Base-by-base conservation (phyloP, 2,888 invertebrate species). In the Eupithecia vulgata region DNA sequence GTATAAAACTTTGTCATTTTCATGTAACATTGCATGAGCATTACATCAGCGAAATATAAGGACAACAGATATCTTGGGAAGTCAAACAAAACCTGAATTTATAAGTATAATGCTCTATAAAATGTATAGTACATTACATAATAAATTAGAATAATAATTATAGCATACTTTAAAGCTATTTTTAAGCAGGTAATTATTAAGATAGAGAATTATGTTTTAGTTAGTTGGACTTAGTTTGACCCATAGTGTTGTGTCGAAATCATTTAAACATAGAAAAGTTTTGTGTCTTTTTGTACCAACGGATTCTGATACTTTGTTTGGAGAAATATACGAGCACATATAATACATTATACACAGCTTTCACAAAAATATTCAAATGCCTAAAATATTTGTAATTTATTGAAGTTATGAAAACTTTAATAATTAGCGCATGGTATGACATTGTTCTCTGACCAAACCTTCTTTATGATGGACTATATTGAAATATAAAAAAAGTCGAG, bases 31-130 rank as follows among this genome's bases (percentile, higher is more conserved):
- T 13, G 30, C 30, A 30, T 30, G 4, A 3, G 30, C 30, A 12
- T 10, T 42, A 15, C n/a, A 52, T 21, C 52, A 21, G 21, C 52
- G 10, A 21, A n/a, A 52, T 10, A 21, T 52, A 21, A 21, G 21
- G n/a, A 48, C 7, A 48, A 48, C 21, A 7, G 12, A 52, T 52
- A 52, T 52, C 0, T 52, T 52, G 12, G 25, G 57, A 57, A 12
- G 1, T 10, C 13, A 13, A 5, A 45, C 10, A 57, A 57, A 57
- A 25, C 12, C 57, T 57, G 25, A 25, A 57, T 57, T 57, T 61
- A 61, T 37, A 64, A 37, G 35, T 64, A 64, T 62, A 64, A 37
- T n/a, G 40, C 64, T 64, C 64, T 66, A 66, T 66, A 66, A 45
- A 25, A 66, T 40, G 34, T 66, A 52, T 52, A 52, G 48, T 52